Evolutionary conservation across 2,797 vertebrate genomes (phyloP).

Genomic region (Halcyon chelicuti): DNA sequence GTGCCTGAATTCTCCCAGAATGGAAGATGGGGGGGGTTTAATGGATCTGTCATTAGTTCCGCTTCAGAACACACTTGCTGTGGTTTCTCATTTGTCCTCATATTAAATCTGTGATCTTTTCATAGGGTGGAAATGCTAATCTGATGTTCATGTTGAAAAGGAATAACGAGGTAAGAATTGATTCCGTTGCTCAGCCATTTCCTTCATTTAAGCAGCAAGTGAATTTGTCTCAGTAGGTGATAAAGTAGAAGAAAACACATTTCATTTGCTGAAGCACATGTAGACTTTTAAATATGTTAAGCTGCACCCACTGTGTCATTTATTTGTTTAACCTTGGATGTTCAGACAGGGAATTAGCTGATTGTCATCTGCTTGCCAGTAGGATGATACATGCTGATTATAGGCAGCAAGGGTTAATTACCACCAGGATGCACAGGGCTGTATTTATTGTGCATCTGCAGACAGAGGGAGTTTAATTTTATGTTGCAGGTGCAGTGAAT

Average conservation of each 20-base stretch:
- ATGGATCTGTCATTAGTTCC: not conserved
- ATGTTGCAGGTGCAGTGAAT: constrained; percentile 69
- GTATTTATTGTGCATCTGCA: constrained; percentile 67
- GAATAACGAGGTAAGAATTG: constrained; percentile 93
- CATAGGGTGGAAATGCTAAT: constrained; percentile 91
- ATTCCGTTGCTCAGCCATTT: not conserved
- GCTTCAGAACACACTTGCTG: not conserved
- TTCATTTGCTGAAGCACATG: constrained; percentile 22
- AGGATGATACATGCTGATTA: constrained; percentile 43
- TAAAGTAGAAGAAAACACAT: constrained; percentile 40
- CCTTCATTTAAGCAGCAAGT: constrained; percentile 12
- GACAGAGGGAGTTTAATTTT: constrained; percentile 60
- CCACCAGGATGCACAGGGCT: constrained; percentile 39
- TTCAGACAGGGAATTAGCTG: constrained; percentile 40
- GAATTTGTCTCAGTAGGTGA: constrained; percentile 57
- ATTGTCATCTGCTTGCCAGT: constrained; percentile 68
- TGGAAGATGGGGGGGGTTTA: not conserved
- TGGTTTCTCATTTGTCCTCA: constrained; percentile 5
- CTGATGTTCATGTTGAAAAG: constrained; percentile 90
- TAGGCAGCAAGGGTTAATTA: constrained; percentile 70
- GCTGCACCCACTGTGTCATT: constrained; percentile 29
- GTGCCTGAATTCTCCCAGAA: not conserved
- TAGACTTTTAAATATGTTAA: constrained; percentile 52
- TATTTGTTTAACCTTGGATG: constrained; percentile 64
- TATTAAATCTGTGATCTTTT: constrained; percentile 60